phyloP scores from a whole-genome alignment of 2,797 vertebrate genomes.

The Zalophus californianus region DNA sequence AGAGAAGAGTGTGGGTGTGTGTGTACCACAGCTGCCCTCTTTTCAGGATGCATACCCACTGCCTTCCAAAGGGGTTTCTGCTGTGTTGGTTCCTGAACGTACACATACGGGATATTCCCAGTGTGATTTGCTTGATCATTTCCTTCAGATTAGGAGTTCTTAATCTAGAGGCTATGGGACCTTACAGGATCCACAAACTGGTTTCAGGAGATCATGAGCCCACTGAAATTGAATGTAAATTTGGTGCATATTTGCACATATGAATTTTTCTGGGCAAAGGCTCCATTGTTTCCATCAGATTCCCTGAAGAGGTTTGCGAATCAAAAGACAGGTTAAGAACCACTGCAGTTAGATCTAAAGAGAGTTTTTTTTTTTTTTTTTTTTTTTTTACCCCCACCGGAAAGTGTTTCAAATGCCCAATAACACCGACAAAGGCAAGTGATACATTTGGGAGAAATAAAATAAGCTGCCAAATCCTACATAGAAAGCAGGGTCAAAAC shows the following conservation, averaged over 20 bases:
- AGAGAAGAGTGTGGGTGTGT: not conserved
- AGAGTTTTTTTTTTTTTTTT: not conserved
- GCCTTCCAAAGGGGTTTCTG: not conserved
- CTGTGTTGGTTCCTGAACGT: not conserved
- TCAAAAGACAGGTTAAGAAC: conserved; percentile 14
- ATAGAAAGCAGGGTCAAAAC: not conserved
- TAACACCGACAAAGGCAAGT: not conserved
- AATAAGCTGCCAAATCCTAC: not conserved
- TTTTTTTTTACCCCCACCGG: not conserved
- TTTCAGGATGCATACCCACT: not conserved
- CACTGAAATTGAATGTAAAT: not conserved
- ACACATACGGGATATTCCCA: not conserved
- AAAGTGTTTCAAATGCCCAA: conserved; percentile 31
- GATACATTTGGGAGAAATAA: conserved; percentile 37
- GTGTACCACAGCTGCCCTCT: not conserved
- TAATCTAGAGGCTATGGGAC: not conserved
- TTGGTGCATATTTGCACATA: not conserved
- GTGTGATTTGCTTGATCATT: not conserved
- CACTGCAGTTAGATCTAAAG: conserved; percentile 5
- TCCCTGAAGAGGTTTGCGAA: not conserved
- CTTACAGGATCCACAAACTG: not conserved
- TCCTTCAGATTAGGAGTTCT: conserved; percentile 1
- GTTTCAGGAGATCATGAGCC: conserved; percentile 1
- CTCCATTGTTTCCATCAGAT: not conserved
- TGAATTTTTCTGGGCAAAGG: conserved; percentile 14